Percentiles rank a stretch among this genome's conserved stretches.
Evolutionary conservation across 2,113 vertebrate species (phyloP).

Genomic region (Gila orcuttii): DNA sequence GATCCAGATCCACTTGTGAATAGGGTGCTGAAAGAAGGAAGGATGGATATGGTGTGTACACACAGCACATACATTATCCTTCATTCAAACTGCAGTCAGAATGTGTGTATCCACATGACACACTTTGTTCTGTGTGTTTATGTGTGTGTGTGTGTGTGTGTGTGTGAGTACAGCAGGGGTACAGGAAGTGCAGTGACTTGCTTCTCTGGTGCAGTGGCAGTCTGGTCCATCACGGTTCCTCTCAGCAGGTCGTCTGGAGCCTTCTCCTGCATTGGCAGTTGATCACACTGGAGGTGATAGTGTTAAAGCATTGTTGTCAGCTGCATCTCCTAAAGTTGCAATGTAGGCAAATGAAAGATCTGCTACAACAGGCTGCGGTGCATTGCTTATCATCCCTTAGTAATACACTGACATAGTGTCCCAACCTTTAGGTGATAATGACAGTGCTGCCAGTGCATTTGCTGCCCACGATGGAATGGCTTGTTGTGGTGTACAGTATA

Average conservation of each 20-base stretch:
- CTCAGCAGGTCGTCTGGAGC: neutral
- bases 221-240: constrained; percentile 7
- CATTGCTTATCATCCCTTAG: neutral
- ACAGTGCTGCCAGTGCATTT: constrained; percentile 2
- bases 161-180: neutral
- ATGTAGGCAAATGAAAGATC: constrained; percentile 26
- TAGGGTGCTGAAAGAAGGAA: constrained; percentile 22
- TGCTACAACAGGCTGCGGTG: constrained; percentile 16
- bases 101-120: neutral
- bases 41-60: constrained; percentile 22
- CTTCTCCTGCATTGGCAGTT: constrained; percentile 26
- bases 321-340: constrained; percentile 35
- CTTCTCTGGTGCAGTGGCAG: constrained; percentile 42
- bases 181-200: constrained; percentile 38
- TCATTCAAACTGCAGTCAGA: constrained; percentile 5
- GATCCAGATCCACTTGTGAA: constrained; percentile 22
- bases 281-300: constrained; percentile 4
- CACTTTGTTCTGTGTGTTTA: constrained; percentile 3
- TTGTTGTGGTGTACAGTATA: neutral
- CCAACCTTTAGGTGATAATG: constrained; percentile 35
- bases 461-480: neutral
- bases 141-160: neutral
- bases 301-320: constrained; percentile 38
- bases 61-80: constrained; percentile 8
- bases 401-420: constrained; percentile 32